A percentile compares a stretch with the other conserved stretches of the same genome.
These are phyloP conservation scores for Cistogaster globosa DNA, from an alignment of 2,888 invertebrate genomes.

Conservation along the genomic window DNA sequence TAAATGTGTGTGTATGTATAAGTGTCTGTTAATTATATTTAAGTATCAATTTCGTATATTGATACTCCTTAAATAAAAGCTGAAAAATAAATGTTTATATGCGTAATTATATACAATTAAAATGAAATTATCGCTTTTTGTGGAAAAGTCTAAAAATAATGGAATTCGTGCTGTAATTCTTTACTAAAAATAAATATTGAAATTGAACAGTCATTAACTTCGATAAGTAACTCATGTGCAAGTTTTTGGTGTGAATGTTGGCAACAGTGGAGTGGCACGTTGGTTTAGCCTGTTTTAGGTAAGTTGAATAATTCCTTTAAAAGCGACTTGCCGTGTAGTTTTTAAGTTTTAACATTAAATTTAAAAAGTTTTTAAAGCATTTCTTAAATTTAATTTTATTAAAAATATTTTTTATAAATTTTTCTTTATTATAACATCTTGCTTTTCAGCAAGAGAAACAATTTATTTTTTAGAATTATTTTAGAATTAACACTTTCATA, in stretches of 20 bases:
- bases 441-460: too few species aligned
- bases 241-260: constrained; percentile 82
- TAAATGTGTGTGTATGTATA: constrained; percentile 35
- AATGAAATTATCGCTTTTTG: not conserved
- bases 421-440: too few species aligned
- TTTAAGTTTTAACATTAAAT: too few species aligned
- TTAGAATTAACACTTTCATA: too few species aligned
- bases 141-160: constrained; percentile 41
- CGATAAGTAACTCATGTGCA: constrained; percentile 65
- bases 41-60: constrained; percentile 46
- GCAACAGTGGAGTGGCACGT: constrained; percentile 84
- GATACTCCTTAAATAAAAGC: constrained; percentile 33
- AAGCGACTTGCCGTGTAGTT: not conserved
- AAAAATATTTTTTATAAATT: too few species aligned
- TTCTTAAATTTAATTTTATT: too few species aligned
- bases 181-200: constrained; percentile 34
- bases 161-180: constrained; percentile 60
- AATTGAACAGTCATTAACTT: constrained; percentile 44
- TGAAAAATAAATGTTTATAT: constrained; percentile 9
- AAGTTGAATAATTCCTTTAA: constrained; percentile 72
- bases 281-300: constrained; percentile 84
- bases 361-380: too few species aligned
- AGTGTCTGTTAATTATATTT: constrained; percentile 27
- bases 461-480: too few species aligned
- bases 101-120: not conserved